Base-by-base conservation (phyloP, 1,140 invertebrate species). In the Drosophila repleta region DNA sequence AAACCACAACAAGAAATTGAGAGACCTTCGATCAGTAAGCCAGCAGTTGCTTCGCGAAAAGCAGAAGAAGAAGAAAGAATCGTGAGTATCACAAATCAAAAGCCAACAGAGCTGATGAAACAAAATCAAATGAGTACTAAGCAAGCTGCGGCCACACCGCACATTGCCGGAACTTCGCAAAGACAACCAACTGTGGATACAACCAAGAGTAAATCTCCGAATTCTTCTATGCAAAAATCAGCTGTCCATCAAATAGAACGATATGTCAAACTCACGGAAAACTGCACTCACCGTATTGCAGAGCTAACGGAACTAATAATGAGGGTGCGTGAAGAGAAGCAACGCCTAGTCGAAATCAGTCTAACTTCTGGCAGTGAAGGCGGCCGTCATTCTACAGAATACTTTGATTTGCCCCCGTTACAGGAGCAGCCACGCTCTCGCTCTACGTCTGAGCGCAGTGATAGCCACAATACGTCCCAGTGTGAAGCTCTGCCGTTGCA, bases 271-370 rank as follows among this genome's bases (percentile, higher is more conserved):
- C 62, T 91, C 1, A 89, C 90, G 0, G 87, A 90, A n/a, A 92
- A 87, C 45, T 92, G 90, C 26, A 89, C 80, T 0, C 71, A 90
- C 13, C 78, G 91, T 0, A 92, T 92, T 7, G 80, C 85, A 0
- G 90, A 91, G 49, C 55, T 92, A 0, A 90, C 87, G 0, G 74
- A 89, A 6, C 65, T 91, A 5, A 92, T 92, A 5, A 77, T 74
- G 8, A 85, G 88, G 48, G 91, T 92, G 11, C 83, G 91, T 10
- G 72, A 89, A 35, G 91, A 92, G 56, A 92, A 92, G 56, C 84
- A 92, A 29, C 81, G 82, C 1, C 21, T 92, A 17, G 68, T 92
- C 8, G 91, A 92, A 45, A 79, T 83, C 1, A 92, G 91, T 0
- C 71, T 92, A 0, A 91, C 91, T 0, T 92, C 91, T 1, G 80